Conservation (phyloP, 2,797 vertebrate genomes). For the Periparus ater region DNA sequence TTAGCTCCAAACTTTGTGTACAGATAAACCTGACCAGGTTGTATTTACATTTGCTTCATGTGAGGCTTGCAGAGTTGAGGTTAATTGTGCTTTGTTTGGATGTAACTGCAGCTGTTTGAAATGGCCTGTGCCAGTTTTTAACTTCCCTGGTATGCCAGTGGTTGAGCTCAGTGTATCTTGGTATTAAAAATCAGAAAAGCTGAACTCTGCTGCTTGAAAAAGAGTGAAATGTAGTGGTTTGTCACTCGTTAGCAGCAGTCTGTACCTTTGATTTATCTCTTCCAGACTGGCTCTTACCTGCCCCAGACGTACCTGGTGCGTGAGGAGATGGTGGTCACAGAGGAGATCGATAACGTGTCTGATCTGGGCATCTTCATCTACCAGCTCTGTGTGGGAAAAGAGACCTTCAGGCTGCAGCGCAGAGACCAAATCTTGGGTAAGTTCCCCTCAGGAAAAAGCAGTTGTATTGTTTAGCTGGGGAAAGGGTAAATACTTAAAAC, state of each 20-base stretch:
- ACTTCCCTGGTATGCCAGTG: background rate
- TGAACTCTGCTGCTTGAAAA: background rate
- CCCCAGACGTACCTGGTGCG: conserved; percentile 88
- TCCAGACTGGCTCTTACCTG: conserved; percentile 87
- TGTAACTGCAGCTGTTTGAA: background rate
- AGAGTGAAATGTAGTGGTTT: background rate
- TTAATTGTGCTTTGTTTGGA: background rate
- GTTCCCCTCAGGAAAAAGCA: background rate
- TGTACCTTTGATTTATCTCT: background rate
- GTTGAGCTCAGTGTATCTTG: background rate
- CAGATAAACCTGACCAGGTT: background rate
- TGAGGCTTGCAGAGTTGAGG: background rate
- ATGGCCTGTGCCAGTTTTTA: background rate
- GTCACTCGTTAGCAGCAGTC: background rate
- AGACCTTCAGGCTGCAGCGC: conserved; percentile 89
- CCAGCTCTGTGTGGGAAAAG: conserved; percentile 88
- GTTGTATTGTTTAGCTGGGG: rapidly evolving
- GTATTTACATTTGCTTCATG: background rate
- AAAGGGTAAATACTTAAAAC: background rate
- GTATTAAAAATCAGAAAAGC: background rate
- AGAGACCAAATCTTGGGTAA: conserved; percentile 83
- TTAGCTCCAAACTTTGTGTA: background rate
- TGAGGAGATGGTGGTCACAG: conserved; percentile 93
- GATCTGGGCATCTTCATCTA: conserved; percentile 92
- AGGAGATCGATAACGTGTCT: conserved; percentile 88